These are phyloP conservation scores for Drosophila stalkeri DNA, from an alignment of 2,888 invertebrate species.

Conservation along the genomic window DNA sequence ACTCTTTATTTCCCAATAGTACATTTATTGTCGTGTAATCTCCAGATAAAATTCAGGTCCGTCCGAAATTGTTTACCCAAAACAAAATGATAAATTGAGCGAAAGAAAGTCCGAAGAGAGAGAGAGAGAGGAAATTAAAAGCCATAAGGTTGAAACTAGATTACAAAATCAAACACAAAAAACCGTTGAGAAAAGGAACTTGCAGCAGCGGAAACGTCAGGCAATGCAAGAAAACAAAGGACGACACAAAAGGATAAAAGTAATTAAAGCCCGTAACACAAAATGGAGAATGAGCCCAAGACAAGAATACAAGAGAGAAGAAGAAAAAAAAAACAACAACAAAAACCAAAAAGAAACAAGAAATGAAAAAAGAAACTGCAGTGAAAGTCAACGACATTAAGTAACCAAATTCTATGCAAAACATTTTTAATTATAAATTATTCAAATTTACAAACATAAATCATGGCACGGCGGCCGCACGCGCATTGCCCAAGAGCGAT, in stretches of 20 bases:
- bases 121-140: slow-evolving; percentile 71
- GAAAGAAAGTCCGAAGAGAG: slow-evolving; percentile 25
- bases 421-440: slow-evolving; percentile 82
- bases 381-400: slow-evolving; percentile 70
- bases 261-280: slow-evolving; percentile 66
- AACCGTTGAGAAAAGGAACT: slow-evolving; percentile 31
- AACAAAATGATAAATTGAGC: slow-evolving; percentile 73
- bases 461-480: slow-evolving; percentile 72
- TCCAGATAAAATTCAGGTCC: slow-evolving; percentile 20
- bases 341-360: background rate
- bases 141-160: slow-evolving; percentile 75
- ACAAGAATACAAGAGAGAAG: slow-evolving; percentile 39
- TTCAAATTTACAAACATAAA: slow-evolving; percentile 82
- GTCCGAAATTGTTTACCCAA: slow-evolving; percentile 28
- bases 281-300: slow-evolving; percentile 40
- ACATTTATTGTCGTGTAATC: slow-evolving; percentile 30
- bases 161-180: slow-evolving; percentile 58
- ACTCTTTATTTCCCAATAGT: slow-evolving; percentile 19
- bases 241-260: slow-evolving; percentile 70
- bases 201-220: slow-evolving; percentile 69
- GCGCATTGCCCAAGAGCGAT: slow-evolving; percentile 56
- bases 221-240: slow-evolving; percentile 42
- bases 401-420: slow-evolving; percentile 79
- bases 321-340: background rate
- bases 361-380: slow-evolving; percentile 44